These are phyloP conservation scores for Mesopsocus fuscifrons DNA, from an alignment of 2,888 invertebrate species.

Conservation along the genomic window DNA sequence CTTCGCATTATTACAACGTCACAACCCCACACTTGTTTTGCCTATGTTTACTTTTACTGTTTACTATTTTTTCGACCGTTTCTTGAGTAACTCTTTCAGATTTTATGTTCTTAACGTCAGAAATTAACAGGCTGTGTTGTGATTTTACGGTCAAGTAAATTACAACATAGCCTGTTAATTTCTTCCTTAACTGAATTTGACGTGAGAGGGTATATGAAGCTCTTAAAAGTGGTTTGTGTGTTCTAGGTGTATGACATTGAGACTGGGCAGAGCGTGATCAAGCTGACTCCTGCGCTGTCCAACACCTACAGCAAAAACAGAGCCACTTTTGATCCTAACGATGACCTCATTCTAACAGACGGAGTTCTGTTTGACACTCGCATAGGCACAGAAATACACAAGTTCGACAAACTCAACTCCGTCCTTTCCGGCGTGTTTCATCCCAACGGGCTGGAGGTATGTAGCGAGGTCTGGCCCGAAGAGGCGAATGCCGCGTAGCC, in stretches of 20 bases:
- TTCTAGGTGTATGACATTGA: conserved; percentile 70
- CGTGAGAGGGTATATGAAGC: too few relatives aligned
- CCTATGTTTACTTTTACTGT: not conserved
- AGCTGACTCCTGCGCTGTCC: conserved; percentile 59
- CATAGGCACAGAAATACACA: conserved; percentile 75
- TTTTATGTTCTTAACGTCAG: too few relatives aligned
- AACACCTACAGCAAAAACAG: conserved; percentile 88
- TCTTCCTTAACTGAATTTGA: too few relatives aligned
- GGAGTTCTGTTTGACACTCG: conserved; percentile 91
- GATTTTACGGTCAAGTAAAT: too few relatives aligned
- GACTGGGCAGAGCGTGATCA: conserved; percentile 52
- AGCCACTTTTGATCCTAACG: conserved; percentile 85
- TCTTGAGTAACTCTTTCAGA: not conserved
- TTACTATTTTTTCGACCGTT: not conserved
- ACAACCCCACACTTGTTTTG: not conserved
- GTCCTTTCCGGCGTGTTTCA: conserved; percentile 90
- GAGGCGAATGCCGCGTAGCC: too few relatives aligned
- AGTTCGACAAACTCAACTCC: conserved; percentile 94
- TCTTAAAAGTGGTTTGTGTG: too few relatives aligned
- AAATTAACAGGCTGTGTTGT: too few relatives aligned
- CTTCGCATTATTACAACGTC: not conserved
- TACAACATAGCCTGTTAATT: too few relatives aligned
- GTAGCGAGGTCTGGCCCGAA: conserved; percentile 11
- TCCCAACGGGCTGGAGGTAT: conserved; percentile 81
- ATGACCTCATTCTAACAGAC: conserved; percentile 86